A percentile compares a stretch with the other conserved stretches of the same genome.
Conservation (phyloP, 2,113 vertebrate genomes). For the Onychostoma macrolepis region DNA sequence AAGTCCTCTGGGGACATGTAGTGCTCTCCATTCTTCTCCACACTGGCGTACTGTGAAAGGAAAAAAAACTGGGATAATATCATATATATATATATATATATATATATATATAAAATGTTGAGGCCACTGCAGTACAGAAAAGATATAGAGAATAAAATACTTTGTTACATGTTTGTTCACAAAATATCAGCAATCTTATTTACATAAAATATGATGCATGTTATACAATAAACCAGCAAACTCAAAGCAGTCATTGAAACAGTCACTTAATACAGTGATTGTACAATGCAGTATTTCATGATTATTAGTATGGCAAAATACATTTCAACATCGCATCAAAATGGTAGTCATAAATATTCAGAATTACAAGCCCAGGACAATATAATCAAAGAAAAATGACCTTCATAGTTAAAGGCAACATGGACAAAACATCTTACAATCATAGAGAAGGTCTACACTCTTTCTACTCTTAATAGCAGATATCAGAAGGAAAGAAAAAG, state of each 20-base stretch:
- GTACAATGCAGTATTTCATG: not conserved
- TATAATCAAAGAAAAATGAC: not conserved
- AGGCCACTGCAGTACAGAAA: not conserved
- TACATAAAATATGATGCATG: not conserved
- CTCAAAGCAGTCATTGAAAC: not conserved
- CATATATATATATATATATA: not conserved
- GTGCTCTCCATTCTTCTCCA: constrained; percentile 85
- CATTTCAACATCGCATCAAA: not conserved
- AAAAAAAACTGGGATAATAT: constrained; percentile 27
- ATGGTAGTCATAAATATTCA: not conserved
- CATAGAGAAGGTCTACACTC: not conserved
- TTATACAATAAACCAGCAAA: not conserved
- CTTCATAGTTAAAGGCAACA: not conserved
- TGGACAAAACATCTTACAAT: not conserved
- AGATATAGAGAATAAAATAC: not conserved
- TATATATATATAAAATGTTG: not conserved
- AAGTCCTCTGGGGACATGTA: constrained; percentile 87
- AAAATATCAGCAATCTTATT: not conserved
- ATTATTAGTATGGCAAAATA: not conserved
- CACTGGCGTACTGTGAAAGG: constrained; percentile 81
- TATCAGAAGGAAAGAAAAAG: not conserved
- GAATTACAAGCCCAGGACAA: not conserved
- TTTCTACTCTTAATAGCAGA: not conserved
- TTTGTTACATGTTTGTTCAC: not conserved
- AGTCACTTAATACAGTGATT: not conserved